Conservation (phyloP, 2,113 vertebrate genomes). For the Sebastes fasciatus region DNA sequence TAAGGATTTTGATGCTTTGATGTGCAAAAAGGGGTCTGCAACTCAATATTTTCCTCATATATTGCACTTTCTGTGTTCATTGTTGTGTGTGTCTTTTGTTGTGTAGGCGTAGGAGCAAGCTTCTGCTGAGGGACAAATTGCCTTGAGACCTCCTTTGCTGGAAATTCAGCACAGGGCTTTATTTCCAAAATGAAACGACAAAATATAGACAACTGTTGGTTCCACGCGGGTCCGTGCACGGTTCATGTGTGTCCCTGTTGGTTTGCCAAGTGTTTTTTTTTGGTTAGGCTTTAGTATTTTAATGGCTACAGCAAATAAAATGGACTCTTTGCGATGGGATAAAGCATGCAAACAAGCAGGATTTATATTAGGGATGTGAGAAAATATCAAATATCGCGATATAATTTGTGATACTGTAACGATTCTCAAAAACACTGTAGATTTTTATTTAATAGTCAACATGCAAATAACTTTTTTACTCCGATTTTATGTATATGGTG, state of each 20-base stretch:
- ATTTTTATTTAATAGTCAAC: too few species aligned
- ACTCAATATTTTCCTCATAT: slow-evolving; percentile 28
- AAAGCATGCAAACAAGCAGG: neutral
- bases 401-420: too few species aligned
- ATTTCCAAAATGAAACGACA: slow-evolving; percentile 28
- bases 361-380: too few species aligned
- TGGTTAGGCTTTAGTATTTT: slow-evolving; percentile 2
- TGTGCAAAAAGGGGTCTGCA: slow-evolving; percentile 9
- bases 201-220: slow-evolving; percentile 6
- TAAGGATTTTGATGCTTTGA: slow-evolving; percentile 22
- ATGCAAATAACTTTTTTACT: too few species aligned
- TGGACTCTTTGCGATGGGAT: neutral
- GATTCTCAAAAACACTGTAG: too few species aligned
- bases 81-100: slow-evolving; percentile 5
- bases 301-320: neutral
- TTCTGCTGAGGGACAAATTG: slow-evolving; percentile 27
- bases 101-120: neutral
- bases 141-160: slow-evolving; percentile 25
- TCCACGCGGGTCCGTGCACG: neutral
- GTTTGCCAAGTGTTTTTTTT: slow-evolving; percentile 13
- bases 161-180: slow-evolving; percentile 24
- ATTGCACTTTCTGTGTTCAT: slow-evolving; percentile 9
- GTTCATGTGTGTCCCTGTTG: slow-evolving; percentile 5
- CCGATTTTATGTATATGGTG: too few species aligned
- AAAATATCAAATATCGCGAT: too few species aligned